Conservation (phyloP, 2,113 vertebrate genomes). For the Cavia porcellus region DNA sequence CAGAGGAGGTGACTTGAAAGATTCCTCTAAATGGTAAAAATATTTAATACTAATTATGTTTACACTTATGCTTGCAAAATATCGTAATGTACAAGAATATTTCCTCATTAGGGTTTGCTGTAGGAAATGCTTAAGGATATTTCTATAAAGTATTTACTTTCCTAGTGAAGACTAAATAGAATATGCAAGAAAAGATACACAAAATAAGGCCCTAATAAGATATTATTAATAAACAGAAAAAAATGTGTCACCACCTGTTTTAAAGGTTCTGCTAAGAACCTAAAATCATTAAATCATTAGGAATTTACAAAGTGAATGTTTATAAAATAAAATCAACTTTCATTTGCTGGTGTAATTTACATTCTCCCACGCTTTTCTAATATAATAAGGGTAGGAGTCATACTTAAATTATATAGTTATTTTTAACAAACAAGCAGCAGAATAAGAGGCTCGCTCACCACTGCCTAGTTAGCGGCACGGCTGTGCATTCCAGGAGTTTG, state of each 20-base stretch:
- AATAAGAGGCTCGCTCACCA: not conserved
- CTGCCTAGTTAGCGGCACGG: not conserved
- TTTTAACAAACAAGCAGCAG: conserved; percentile 26
- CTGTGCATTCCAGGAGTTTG: not conserved
- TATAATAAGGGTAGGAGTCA: not conserved
- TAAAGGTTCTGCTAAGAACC: not conserved
- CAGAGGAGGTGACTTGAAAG: not conserved
- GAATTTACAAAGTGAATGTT: conserved; percentile 4
- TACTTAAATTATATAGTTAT: not conserved
- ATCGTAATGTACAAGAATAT: not conserved
- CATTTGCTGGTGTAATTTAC: conserved; percentile 8
- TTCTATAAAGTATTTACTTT: conserved; percentile 43
- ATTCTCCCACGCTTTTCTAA: conserved; percentile 9
- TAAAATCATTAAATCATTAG: conserved; percentile 27
- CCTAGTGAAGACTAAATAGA: not conserved
- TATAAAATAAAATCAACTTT: conserved; percentile 47
- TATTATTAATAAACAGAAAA: not conserved
- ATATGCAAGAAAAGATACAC: not conserved
- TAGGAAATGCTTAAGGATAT: conserved; percentile 47
- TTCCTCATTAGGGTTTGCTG: not conserved
- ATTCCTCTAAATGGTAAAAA: conserved; percentile 37
- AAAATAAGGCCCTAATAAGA: conserved; percentile 25
- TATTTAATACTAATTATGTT: not conserved
- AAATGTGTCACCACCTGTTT: not conserved
- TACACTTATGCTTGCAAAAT: not conserved